Base-by-base conservation (phyloP, 2,797 vertebrate species). In the Ctenochaetus hawaiiensis region DNA sequence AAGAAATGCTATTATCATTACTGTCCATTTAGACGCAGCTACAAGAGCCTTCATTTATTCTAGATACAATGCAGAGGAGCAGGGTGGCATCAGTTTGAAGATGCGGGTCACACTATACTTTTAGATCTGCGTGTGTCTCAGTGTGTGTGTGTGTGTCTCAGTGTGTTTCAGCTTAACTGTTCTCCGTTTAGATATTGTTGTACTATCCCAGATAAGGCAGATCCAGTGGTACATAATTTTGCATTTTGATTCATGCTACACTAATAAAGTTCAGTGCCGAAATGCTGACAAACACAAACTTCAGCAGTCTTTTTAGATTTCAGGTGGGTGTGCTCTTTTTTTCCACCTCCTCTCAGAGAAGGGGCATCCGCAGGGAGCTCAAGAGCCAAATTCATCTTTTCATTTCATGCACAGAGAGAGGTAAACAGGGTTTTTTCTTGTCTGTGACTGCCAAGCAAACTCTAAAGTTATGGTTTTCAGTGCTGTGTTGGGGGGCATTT, bases 381-480 rank as follows among this genome's bases (percentile, higher is more conserved):
- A 56, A 63, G 71, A 77, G 67, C 70, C 77, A 77, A 81, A 86
- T 84, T 74, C 67, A 90, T 86, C 73, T 89, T 86, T 90, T 86
- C 77, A 89, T 92, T 90, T 91, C 81, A 87, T 81, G 86, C 90
- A 78, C 83, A 80, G 45, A 70, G 48, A 73, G 72, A 81, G 80
- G 80, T 80, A 84, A 81, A 84, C 67, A 66, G 56, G 60, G 63
- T 59, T 83, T 78, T 48, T 72, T 67, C 72, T 78, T 69, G 65
- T 72, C 70, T 78, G 81, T 67, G 86, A 87, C 73, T 81, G 84
- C 67, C 53, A 72, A 37, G 72, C 64, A 61, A 64, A 84, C 67
- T 81, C 70, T 20, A 18, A 52, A 70, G 44, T 70, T 67, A 64
- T 48, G 44, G 78, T 68, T 81, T 72, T 77, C 18, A 76, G 72